Evolutionary conservation across 2,888 invertebrate genomes (phyloP).

Genomic region (Habrosyne pyritoides): DNA sequence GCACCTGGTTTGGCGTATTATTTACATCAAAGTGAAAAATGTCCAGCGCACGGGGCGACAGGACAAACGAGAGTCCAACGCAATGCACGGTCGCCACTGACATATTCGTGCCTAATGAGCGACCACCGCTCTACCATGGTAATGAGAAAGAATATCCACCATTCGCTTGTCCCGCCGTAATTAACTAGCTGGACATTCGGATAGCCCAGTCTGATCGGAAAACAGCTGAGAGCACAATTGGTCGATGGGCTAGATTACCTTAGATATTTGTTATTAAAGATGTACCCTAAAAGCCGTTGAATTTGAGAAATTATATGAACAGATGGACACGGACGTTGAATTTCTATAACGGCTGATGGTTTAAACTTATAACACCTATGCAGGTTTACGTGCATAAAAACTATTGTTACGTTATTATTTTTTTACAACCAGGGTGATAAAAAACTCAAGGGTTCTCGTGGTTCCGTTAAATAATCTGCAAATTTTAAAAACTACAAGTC

Average conservation of each 20-base stretch:
- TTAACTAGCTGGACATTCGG: constrained; percentile 53
- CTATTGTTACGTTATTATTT: constrained; percentile 35
- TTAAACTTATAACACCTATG: not conserved
- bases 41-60: constrained; percentile 59
- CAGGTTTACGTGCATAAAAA: constrained; percentile 14
- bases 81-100: constrained; percentile 55
- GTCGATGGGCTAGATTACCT: not conserved
- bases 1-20: constrained; percentile 58
- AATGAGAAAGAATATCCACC: constrained; percentile 68
- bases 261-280: not conserved
- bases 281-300: not conserved
- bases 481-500: constrained; percentile 46
- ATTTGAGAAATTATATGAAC: not conserved
- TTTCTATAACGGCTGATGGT: not conserved
- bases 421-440: constrained; percentile 41
- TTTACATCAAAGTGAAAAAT: constrained; percentile 65
- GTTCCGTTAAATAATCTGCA: constrained; percentile 53
- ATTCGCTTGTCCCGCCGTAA: constrained; percentile 58
- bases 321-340: not conserved
- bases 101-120: constrained; percentile 69
- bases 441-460: constrained; percentile 31
- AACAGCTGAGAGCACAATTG: constrained; percentile 22
- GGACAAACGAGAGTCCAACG: constrained; percentile 63
- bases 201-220: constrained; percentile 19
- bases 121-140: constrained; percentile 48